Conservation (phyloP, 2,113 vertebrate species). For the Symphodus melops region DNA sequence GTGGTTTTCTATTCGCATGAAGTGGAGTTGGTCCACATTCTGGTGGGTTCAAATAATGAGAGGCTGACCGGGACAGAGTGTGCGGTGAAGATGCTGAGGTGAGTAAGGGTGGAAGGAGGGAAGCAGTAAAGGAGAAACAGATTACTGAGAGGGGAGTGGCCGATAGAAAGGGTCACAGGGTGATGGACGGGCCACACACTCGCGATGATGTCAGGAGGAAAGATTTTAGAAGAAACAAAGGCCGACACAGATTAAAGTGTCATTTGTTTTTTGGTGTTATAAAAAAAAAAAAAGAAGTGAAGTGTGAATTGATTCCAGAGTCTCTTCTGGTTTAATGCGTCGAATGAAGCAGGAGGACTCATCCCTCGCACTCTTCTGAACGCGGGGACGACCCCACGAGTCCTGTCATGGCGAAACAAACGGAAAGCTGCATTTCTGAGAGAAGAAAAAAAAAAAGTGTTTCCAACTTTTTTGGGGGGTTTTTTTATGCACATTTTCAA, state of each 20-base stretch:
- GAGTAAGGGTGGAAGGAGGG: conserved; percentile 52
- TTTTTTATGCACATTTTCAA: background rate
- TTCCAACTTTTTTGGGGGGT: background rate
- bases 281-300: background rate
- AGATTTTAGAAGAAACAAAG: conserved; percentile 7
- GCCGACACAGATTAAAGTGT: background rate
- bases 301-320: too few species aligned
- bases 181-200: conserved; percentile 56
- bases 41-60: conserved; percentile 89
- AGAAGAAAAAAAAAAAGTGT: background rate
- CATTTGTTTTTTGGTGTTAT: too few species aligned
- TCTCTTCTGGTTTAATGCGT: too few species aligned
- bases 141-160: conserved; percentile 51
- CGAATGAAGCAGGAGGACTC: too few species aligned
- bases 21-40: conserved; percentile 88
- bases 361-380: too few species aligned
- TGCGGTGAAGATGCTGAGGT: conserved; percentile 74
- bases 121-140: conserved; percentile 58
- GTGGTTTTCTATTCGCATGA: conserved; percentile 90
- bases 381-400: too few species aligned
- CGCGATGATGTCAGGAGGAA: conserved; percentile 27
- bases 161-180: conserved; percentile 41
- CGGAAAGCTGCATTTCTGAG: background rate
- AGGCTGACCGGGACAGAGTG: conserved; percentile 87
- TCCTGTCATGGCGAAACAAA: too few species aligned